Conservation (phyloP, 2,113 vertebrate genomes). For the Corythoichthys intestinalis region DNA sequence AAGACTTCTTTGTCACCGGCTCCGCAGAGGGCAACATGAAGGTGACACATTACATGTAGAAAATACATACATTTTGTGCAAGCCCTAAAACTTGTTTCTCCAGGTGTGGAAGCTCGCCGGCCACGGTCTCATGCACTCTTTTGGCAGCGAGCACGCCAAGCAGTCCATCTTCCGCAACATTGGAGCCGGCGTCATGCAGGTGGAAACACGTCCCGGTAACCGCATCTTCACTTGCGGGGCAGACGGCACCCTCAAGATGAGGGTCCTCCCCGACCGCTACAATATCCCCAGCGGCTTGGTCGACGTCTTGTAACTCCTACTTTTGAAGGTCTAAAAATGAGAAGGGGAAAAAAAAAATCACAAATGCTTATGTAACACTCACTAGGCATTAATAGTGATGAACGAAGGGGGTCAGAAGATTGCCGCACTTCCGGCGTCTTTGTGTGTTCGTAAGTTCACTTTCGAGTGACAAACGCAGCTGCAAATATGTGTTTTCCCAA, state of each 20-base stretch:
- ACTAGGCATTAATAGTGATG: slow-evolving; percentile 32
- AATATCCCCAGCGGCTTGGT: slow-evolving; percentile 84
- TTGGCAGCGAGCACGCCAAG: slow-evolving; percentile 92
- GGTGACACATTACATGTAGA: slow-evolving; percentile 68
- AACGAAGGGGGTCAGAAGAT: slow-evolving; percentile 31
- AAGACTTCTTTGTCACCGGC: slow-evolving; percentile 93
- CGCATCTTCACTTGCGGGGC: slow-evolving; percentile 97
- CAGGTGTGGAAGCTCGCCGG: slow-evolving; percentile 93
- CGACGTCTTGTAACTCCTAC: slow-evolving; percentile 78
- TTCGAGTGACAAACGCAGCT: slow-evolving; percentile 49
- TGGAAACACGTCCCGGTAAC: slow-evolving; percentile 83
- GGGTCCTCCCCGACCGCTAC: slow-evolving; percentile 90
- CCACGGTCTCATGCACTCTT: slow-evolving; percentile 91
- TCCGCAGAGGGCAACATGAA: slow-evolving; percentile 98
- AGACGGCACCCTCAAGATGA: slow-evolving; percentile 95
- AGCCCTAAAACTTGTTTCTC: slow-evolving; percentile 6
- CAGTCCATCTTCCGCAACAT: slow-evolving; percentile 98
- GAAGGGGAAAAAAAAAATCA: slow-evolving; percentile 11
- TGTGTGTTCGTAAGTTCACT: slow-evolving; percentile 48
- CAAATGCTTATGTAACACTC: slow-evolving; percentile 39
- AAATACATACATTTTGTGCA: too few relatives aligned
- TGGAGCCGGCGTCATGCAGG: slow-evolving; percentile 92
- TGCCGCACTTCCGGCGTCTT: slow-evolving; percentile 44
- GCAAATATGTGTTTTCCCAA: slow-evolving; percentile 53
- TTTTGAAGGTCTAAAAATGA: slow-evolving; percentile 31